A percentile compares a stretch with the other conserved stretches of the same genome.
Conservation (phyloP, 1,140 invertebrate species). For the Armadillidium nasatum region DNA sequence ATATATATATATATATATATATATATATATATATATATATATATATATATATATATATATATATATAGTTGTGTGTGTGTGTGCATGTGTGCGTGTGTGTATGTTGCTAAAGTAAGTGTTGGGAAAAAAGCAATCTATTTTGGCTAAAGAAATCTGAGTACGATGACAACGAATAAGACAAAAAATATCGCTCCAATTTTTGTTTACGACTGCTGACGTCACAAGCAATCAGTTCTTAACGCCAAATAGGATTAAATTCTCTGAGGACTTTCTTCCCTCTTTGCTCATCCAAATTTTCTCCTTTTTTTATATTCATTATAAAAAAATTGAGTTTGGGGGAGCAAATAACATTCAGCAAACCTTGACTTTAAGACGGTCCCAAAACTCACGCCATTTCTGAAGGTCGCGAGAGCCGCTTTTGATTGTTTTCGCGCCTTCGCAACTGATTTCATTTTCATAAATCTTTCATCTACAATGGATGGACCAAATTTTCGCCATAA, state of each 20-base stretch:
- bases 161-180: neutral
- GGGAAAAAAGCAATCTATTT: neutral
- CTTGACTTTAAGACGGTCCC: no score
- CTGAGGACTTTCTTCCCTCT: neutral
- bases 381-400: no score
- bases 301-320: slow-evolving; percentile 4
- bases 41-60: slow-evolving; percentile 10
- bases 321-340: slow-evolving; percentile 3
- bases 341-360: neutral
- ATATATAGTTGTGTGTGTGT: neutral
- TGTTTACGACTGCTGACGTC: slow-evolving; percentile 11
- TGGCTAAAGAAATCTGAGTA: neutral
- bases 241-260: slow-evolving; percentile 8
- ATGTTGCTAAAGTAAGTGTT: neutral
- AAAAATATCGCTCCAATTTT: neutral
- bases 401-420: no score
- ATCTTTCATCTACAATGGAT: no score
- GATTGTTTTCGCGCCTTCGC: no score
- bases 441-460: no score
- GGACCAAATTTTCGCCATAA: no score
- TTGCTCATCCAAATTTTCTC: slow-evolving; percentile 10
- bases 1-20: neutral
- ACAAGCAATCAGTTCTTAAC: slow-evolving; percentile 1
- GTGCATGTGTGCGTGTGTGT: neutral
- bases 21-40: slow-evolving; percentile 11